phyloP scores from a whole-genome alignment of 1,140 invertebrate species.

The Drosophila santomea region DNA sequence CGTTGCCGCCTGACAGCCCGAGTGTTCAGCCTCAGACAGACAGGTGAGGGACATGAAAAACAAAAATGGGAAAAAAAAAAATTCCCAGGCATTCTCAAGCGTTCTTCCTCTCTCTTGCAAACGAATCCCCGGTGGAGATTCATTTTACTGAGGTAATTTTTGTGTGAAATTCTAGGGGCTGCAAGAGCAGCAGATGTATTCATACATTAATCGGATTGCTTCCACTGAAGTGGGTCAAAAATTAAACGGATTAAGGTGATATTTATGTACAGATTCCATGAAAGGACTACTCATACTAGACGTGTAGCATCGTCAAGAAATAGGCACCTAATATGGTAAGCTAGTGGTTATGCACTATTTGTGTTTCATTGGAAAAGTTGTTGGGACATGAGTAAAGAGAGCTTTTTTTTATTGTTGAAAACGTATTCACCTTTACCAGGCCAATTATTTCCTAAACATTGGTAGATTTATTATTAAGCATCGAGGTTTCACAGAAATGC shows the following conservation, averaged over 20 bases:
- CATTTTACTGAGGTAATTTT: slow-evolving; percentile 44
- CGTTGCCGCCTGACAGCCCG: slow-evolving; percentile 32
- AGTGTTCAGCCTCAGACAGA: slow-evolving; percentile 26
- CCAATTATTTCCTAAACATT: neutral
- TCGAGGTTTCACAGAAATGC: too few species aligned
- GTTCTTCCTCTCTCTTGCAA: slow-evolving; percentile 1
- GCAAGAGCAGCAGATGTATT: slow-evolving; percentile 14
- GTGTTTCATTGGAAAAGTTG: too few species aligned
- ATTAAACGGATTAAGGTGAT: slow-evolving; percentile 24
- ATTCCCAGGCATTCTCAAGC: slow-evolving; percentile 39
- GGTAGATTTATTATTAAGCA: too few species aligned
- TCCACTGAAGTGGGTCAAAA: slow-evolving; percentile 30
- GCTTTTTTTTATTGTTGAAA: neutral
- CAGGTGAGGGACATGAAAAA: slow-evolving; percentile 26
- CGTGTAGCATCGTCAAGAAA: too few species aligned
- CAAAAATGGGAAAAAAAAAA: neutral
- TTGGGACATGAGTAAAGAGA: neutral
- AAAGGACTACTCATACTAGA: too few species aligned
- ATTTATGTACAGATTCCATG: too few species aligned
- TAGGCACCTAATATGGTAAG: too few species aligned
- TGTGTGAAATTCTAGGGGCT: slow-evolving; percentile 24
- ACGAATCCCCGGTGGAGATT: slow-evolving; percentile 19
- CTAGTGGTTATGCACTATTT: too few species aligned
- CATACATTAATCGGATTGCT: slow-evolving; percentile 48
- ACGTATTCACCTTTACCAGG: too few species aligned